These are phyloP conservation scores for Montifringilla adamsi DNA, from an alignment of 2,113 vertebrate genomes.

Conservation along the genomic window DNA sequence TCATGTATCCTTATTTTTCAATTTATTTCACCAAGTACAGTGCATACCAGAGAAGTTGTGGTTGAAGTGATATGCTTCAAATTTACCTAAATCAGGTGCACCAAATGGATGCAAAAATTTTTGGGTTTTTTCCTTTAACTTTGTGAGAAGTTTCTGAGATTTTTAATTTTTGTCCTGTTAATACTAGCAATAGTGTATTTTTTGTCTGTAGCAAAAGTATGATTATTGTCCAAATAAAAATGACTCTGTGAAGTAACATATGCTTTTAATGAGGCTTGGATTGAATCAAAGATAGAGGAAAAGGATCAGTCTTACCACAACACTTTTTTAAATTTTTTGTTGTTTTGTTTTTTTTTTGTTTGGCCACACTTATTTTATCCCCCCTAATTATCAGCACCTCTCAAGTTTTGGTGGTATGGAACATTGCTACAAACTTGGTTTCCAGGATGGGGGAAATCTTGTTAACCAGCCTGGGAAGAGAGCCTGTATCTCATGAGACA, in stretches of 20 bases:
- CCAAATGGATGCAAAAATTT: background rate
- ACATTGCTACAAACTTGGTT: background rate
- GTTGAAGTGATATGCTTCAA: background rate
- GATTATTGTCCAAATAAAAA: background rate
- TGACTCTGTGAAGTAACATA: rapidly evolving
- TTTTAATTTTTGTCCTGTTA: background rate
- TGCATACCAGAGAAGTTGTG: background rate
- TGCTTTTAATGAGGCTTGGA: background rate
- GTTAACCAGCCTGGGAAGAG: background rate
- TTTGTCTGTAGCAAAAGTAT: background rate
- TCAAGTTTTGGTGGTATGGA: background rate
- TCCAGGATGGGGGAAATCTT: background rate
- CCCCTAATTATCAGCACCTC: background rate
- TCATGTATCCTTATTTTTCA: background rate
- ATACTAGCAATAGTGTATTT: background rate
- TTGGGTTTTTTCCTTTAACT: background rate
- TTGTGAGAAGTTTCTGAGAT: background rate
- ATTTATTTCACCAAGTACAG: background rate
- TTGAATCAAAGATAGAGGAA: background rate
- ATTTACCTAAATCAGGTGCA: background rate
- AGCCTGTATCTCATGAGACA: background rate
- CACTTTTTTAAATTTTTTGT: background rate
- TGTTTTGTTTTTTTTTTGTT: background rate
- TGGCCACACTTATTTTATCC: background rate
- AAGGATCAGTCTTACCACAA: background rate